These are phyloP conservation scores for Tanytarsus gracilentus DNA, from an alignment of 2,888 invertebrate species.

Conservation along the genomic window DNA sequence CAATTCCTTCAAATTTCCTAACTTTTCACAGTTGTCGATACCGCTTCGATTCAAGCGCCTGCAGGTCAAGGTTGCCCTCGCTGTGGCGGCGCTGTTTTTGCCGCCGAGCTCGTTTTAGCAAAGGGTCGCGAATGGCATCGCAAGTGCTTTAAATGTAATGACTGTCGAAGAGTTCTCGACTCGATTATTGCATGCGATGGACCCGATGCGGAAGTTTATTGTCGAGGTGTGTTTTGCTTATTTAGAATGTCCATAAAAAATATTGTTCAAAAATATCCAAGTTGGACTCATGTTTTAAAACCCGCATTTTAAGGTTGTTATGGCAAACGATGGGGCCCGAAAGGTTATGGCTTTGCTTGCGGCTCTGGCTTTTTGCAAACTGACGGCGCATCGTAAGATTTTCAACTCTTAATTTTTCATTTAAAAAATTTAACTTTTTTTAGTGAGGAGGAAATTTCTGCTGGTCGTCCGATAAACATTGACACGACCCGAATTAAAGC, in stretches of 20 bases:
- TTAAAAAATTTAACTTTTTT: constrained; percentile 29
- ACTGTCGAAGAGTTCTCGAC: constrained; percentile 89
- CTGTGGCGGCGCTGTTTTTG: constrained; percentile 83
- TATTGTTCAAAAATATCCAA: too few species aligned
- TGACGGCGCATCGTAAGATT: constrained; percentile 73
- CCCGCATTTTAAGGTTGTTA: constrained; percentile 92
- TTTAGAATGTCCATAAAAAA: neutral
- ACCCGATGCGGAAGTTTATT: constrained; percentile 87
- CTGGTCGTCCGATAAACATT: constrained; percentile 68
- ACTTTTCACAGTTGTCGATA: constrained; percentile 73
- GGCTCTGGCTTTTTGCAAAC: constrained; percentile 91
- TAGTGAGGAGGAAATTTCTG: constrained; percentile 78
- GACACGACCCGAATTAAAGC: constrained; percentile 84
- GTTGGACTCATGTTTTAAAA: too few species aligned
- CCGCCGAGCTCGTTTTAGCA: constrained; percentile 88
- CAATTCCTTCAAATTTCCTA: too few species aligned
- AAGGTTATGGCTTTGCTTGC: constrained; percentile 91
- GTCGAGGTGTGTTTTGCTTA: constrained; percentile 49
- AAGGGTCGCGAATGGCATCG: constrained; percentile 88
- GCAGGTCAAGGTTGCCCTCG: constrained; percentile 83
- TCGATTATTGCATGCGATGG: constrained; percentile 94
- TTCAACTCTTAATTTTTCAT: neutral
- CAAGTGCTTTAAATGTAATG: constrained; percentile 85
- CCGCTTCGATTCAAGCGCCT: constrained; percentile 67
- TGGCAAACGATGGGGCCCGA: constrained; percentile 88